phyloP scores from a whole-genome alignment of 35 echinoderm and acorn worm species.

The Stichopus chloronotus region DNA sequence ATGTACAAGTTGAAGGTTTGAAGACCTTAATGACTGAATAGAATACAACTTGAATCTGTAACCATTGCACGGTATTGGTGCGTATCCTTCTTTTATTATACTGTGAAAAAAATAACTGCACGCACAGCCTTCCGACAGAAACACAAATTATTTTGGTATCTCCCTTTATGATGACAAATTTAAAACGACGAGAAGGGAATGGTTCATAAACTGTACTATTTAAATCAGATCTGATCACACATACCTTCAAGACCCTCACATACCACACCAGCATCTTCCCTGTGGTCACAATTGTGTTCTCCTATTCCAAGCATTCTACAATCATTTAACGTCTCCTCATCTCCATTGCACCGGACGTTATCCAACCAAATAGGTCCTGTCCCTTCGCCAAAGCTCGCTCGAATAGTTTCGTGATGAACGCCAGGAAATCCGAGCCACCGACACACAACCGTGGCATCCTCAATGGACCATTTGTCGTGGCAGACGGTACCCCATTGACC shows the following conservation, averaged over 20 bases:
- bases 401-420: neutral
- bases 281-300: conserved; percentile 45
- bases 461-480: conserved; percentile 52
- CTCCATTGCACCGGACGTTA: conserved; percentile 14
- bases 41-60: no score
- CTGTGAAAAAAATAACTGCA: no score
- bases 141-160: no score
- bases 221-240: neutral
- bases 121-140: no score
- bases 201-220: no score
- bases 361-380: conserved; percentile 53
- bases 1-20: no score
- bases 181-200: no score
- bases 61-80: no score
- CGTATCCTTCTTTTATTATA: no score
- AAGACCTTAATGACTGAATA: no score
- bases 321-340: conserved; percentile 1
- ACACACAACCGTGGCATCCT: conserved; percentile 53
- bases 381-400: conserved; percentile 15
- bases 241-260: neutral
- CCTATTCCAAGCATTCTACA: neutral
- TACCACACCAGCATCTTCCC: conserved; percentile 49
- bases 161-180: no score
- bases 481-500: conserved; percentile 60
- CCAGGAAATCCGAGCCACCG: conserved; percentile 47